phyloP scores from a whole-genome alignment of 2,797 vertebrate species.

The Ispidina picta region DNA sequence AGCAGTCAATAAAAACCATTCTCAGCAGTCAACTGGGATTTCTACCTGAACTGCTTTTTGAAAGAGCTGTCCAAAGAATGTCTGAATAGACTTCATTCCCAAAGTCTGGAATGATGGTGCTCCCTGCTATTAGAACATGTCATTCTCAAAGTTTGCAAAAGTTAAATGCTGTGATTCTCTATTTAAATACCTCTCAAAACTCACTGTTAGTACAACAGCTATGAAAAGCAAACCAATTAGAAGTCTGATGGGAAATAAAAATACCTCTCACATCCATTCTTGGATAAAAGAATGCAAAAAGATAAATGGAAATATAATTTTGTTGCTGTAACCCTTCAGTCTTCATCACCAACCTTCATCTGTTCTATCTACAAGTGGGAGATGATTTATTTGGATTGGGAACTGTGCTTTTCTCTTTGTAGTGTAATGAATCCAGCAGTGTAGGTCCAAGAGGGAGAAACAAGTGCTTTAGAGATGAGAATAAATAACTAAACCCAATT shows the following conservation, averaged over 20 bases:
- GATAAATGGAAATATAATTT: not conserved
- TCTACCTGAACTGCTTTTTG: not conserved
- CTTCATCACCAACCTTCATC: slow-evolving; percentile 20
- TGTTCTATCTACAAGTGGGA: not conserved
- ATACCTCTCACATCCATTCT: not conserved
- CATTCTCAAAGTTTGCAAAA: not conserved
- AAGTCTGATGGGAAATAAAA: slow-evolving; percentile 5
- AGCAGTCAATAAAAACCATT: not conserved
- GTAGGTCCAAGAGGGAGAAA: not conserved
- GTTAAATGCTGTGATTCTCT: not conserved
- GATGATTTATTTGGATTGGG: not conserved
- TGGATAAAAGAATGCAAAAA: not conserved
- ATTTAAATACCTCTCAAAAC: not conserved
- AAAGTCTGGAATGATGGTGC: not conserved
- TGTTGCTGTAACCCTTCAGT: not conserved
- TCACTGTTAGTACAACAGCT: not conserved
- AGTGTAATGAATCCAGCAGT: not conserved
- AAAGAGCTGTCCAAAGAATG: not conserved
- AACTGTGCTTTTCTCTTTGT: not conserved
- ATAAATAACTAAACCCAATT: not conserved
- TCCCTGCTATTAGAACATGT: not conserved
- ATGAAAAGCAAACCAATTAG: not conserved
- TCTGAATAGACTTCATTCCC: not conserved
- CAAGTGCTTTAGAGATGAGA: not conserved
- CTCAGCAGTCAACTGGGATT: not conserved